Conservation (phyloP, 2,113 vertebrate species). For the Marcusenius ussheri region DNA sequence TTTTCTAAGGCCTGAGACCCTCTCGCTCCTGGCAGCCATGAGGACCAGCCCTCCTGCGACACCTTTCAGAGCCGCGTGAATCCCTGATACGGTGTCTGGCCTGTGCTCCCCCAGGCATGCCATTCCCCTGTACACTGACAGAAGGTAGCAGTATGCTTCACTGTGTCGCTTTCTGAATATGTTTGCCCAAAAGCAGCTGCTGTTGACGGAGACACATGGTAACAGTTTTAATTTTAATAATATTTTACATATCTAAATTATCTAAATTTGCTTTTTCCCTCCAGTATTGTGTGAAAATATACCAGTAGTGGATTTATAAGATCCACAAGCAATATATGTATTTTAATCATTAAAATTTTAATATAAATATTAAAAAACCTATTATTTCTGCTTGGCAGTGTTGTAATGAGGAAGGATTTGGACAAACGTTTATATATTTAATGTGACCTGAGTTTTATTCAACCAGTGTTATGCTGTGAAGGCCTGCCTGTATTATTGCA, state of each 20-base stretch:
- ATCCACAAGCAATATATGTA: not conserved
- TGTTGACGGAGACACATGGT: not conserved
- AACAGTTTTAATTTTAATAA: not conserved
- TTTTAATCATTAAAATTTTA: not conserved
- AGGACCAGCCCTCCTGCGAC: not conserved
- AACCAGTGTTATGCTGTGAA: not conserved
- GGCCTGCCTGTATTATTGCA: not conserved
- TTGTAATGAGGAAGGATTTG: not conserved
- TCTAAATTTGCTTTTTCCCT: not conserved
- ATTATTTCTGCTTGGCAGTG: slow-evolving; percentile 5
- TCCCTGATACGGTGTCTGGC: not conserved
- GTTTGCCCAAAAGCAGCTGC: not conserved
- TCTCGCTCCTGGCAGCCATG: not conserved
- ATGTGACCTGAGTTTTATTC: not conserved
- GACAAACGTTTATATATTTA: not conserved
- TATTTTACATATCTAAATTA: not conserved
- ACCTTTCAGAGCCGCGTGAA: not conserved
- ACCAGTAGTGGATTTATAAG: not conserved
- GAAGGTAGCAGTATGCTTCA: not conserved
- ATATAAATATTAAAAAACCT: not conserved
- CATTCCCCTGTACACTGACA: not conserved
- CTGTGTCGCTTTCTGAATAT: not conserved
- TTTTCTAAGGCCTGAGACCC: not conserved
- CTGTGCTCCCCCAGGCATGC: not conserved
- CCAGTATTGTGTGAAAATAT: not conserved